These are phyloP conservation scores for Rhadina sibilatrix DNA, from an alignment of 2,113 vertebrate genomes.

Conservation along the genomic window DNA sequence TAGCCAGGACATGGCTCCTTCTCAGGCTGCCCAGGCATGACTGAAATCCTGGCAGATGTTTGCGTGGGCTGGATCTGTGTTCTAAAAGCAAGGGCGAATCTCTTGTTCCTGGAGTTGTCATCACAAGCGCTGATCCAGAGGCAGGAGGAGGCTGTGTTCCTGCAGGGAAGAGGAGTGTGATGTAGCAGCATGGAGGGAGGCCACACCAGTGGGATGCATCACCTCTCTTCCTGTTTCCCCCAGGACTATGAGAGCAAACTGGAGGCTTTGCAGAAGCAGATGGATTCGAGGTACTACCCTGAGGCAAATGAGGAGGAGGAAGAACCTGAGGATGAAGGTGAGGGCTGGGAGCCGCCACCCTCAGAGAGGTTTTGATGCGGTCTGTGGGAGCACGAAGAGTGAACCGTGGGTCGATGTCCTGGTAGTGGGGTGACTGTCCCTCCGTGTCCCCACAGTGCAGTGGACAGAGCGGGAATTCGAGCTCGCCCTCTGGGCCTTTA, in stretches of 20 bases:
- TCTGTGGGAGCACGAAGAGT: background rate
- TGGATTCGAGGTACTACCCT: conserved; percentile 89
- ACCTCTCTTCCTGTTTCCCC: background rate
- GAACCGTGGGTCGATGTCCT: accelerated
- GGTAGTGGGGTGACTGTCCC: background rate
- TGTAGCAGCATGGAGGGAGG: background rate
- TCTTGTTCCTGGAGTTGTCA: background rate
- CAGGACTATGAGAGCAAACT: conserved; percentile 98
- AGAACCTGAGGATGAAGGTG: conserved; percentile 93
- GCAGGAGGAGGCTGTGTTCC: background rate
- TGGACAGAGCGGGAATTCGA: conserved; percentile 91
- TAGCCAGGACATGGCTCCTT: background rate
- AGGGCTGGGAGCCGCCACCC: background rate
- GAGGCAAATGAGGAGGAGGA: conserved; percentile 91
- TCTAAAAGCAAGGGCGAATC: background rate
- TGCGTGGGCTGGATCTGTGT: background rate
- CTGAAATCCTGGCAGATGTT: background rate
- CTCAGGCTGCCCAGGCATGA: background rate
- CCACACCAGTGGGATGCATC: background rate
- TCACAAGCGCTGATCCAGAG: background rate
- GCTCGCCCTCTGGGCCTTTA: conserved; percentile 90
- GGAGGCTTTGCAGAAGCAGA: conserved; percentile 94
- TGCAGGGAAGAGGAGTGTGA: background rate
- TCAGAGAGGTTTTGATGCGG: background rate
- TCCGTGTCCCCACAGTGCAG: conserved; percentile 77